A percentile compares a stretch with the other conserved stretches of the same genome.
These are phyloP conservation scores for Sisyra terminalis DNA, from an alignment of 2,888 invertebrate species.

Conservation along the genomic window DNA sequence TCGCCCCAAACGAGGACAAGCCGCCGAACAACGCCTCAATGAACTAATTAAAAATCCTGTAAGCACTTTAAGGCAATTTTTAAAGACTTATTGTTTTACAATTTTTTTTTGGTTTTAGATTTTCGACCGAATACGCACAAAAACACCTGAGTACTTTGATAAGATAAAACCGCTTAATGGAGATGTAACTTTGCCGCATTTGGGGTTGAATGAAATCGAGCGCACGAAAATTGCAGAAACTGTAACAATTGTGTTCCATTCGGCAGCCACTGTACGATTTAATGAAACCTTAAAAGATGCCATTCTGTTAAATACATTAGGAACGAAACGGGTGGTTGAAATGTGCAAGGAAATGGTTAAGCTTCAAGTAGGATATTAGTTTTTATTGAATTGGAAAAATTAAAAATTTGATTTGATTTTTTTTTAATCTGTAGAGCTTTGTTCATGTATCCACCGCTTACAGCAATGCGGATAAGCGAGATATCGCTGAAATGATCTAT, in stretches of 20 bases:
- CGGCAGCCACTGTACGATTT: slow-evolving; percentile 91
- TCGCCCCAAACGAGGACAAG: slow-evolving; percentile 52
- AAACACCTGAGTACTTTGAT: slow-evolving; percentile 43
- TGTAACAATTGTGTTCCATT: slow-evolving; percentile 81
- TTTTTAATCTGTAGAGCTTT: slow-evolving; percentile 35
- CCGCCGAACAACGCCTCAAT: slow-evolving; percentile 50
- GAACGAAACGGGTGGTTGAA: slow-evolving; percentile 68
- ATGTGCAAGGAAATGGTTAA: slow-evolving; percentile 67
- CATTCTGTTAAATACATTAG: slow-evolving; percentile 75
- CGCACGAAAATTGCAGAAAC: slow-evolving; percentile 40
- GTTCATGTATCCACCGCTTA: slow-evolving; percentile 95
- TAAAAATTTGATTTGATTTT: not conserved
- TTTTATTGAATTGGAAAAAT: not conserved
- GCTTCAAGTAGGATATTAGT: slow-evolving; percentile 36
- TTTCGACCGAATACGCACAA: slow-evolving; percentile 48
- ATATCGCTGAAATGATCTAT: slow-evolving; percentile 74
- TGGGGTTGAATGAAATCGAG: slow-evolving; percentile 53
- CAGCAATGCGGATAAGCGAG: slow-evolving; percentile 74
- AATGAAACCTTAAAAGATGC: slow-evolving; percentile 81
- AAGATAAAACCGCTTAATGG: slow-evolving; percentile 57
- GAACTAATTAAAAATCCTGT: slow-evolving; percentile 58
- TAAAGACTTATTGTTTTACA: slow-evolving; percentile 4
- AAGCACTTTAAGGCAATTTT: slow-evolving; percentile 16
- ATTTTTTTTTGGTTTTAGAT: slow-evolving; percentile 30
- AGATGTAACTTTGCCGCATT: slow-evolving; percentile 53